These are phyloP conservation scores for Denticeps clupeoides DNA, from an alignment of 2,797 vertebrate genomes.

Conservation along the genomic window DNA sequence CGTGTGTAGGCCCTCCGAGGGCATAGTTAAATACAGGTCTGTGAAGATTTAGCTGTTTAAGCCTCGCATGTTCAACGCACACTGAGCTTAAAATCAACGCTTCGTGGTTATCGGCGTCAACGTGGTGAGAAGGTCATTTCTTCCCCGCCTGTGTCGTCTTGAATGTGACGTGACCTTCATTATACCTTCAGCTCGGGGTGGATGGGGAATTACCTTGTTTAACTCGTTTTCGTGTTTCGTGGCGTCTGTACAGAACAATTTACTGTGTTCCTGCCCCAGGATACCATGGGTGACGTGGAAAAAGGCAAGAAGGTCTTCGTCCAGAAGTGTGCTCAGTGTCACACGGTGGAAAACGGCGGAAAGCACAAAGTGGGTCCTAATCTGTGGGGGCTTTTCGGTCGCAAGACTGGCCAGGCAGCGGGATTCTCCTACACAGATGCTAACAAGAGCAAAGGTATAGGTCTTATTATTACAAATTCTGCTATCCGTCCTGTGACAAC, in stretches of 20 bases:
- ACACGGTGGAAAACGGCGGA: conserved; percentile 63
- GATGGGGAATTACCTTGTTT: too few relatives aligned
- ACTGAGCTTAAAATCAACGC: too few relatives aligned
- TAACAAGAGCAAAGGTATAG: conserved; percentile 73
- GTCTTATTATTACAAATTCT: background rate
- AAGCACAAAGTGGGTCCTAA: conserved; percentile 72
- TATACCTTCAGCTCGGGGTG: too few relatives aligned
- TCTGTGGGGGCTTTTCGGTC: conserved; percentile 66
- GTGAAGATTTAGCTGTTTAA: too few relatives aligned
- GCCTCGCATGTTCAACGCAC: too few relatives aligned
- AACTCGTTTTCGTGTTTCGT: background rate
- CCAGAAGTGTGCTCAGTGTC: conserved; percentile 72
- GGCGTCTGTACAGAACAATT: background rate
- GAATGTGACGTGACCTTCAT: too few relatives aligned
- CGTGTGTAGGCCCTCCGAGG: too few relatives aligned
- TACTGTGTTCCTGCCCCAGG: background rate
- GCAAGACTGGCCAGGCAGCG: conserved; percentile 61
- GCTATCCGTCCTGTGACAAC: too few relatives aligned
- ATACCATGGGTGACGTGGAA: conserved; percentile 55
- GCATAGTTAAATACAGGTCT: too few relatives aligned
- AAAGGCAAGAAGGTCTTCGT: conserved; percentile 71
- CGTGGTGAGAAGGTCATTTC: too few relatives aligned
- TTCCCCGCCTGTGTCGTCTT: too few relatives aligned
- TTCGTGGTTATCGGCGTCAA: too few relatives aligned
- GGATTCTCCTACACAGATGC: conserved; percentile 67